Evolutionary conservation across 2,888 invertebrate genomes (phyloP).

Genomic region (Callosobruchus maculatus): DNA sequence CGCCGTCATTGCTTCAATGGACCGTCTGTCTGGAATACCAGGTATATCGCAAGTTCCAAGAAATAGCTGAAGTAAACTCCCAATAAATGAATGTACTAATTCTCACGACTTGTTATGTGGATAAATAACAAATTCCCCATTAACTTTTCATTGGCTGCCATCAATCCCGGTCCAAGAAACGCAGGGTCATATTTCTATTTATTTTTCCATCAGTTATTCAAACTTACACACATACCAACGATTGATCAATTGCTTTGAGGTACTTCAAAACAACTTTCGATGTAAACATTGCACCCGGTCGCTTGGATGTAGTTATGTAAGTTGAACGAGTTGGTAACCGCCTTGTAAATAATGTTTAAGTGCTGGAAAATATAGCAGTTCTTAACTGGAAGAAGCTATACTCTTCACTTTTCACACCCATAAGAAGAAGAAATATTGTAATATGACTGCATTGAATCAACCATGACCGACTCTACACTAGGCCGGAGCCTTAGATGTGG

Average conservation of each 20-base stretch:
- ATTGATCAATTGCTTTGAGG: not conserved
- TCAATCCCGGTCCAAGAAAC: not conserved
- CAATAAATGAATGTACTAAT: not conserved
- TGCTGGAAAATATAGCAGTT: no score
- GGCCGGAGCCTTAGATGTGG: no score
- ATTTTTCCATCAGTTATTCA: not conserved
- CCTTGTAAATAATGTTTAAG: no score
- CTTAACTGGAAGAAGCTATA: no score
- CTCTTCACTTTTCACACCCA: no score
- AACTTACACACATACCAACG: not conserved
- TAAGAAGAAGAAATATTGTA: no score
- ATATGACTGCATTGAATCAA: no score
- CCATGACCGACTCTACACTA: no score
- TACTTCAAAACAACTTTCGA: not conserved
- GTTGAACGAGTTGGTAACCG: not conserved
- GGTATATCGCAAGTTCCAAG: no score
- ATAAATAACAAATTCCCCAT: not conserved
- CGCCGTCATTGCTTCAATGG: no score
- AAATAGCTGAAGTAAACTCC: not conserved
- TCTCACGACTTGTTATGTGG: not conserved
- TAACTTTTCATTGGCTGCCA: not conserved
- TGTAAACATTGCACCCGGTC: not conserved
- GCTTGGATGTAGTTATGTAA: not conserved
- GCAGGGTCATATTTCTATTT: not conserved
- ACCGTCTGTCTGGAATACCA: no score